A percentile compares a stretch with the other conserved stretches of the same genome.
Conservation (phyloP, 2,888 invertebrate species). For the Drosophila testacea region DNA sequence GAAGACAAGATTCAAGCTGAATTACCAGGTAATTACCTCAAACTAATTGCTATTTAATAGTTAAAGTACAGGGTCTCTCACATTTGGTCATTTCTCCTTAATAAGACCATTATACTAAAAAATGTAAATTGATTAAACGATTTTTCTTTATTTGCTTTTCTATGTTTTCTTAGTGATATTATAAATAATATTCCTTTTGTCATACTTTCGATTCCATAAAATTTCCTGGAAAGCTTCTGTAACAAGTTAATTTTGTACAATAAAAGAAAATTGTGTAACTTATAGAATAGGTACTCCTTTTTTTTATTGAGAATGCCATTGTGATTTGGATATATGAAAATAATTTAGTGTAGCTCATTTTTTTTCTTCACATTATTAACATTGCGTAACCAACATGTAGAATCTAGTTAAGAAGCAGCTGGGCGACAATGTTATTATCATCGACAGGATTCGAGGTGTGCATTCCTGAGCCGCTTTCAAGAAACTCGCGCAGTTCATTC, state of each 20-base stretch:
- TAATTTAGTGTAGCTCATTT: slow-evolving; percentile 53
- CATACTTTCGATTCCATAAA: background rate
- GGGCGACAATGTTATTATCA: slow-evolving; percentile 83
- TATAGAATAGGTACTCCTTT: slow-evolving; percentile 14
- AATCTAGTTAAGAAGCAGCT: slow-evolving; percentile 73
- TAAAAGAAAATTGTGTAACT: background rate
- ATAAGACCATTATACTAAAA: no score
- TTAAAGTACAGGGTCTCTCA: no score
- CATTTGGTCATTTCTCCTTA: no score
- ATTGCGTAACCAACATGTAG: slow-evolving; percentile 31
- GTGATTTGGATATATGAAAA: slow-evolving; percentile 59
- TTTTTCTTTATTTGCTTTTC: no score
- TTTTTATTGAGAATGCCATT: slow-evolving; percentile 55
- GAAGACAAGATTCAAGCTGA: no score
- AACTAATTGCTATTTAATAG: no score
- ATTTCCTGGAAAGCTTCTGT: background rate
- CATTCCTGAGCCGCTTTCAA: slow-evolving; percentile 88
- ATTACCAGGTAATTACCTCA: no score
- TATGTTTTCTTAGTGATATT: no score
- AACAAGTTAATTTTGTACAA: background rate
- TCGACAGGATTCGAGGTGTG: slow-evolving; percentile 80
- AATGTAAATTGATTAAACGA: no score
- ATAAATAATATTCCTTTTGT: no score
- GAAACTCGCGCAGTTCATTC: slow-evolving; percentile 89
- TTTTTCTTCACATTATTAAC: slow-evolving; percentile 42